Conservation (phyloP, 2,888 invertebrate species). For the Spodoptera picta region DNA sequence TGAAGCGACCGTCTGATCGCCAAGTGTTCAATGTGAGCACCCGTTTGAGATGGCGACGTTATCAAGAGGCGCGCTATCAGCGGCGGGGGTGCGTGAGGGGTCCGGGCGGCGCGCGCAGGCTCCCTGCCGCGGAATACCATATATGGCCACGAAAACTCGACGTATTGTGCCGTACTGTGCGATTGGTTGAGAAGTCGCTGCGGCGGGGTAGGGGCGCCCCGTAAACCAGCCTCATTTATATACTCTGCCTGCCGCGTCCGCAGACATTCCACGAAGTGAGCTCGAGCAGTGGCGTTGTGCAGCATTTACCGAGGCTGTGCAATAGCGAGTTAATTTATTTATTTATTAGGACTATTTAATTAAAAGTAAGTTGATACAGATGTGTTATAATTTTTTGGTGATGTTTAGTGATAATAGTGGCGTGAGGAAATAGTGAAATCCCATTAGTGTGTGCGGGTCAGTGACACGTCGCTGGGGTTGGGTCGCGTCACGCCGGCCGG, state of each 20-base stretch:
- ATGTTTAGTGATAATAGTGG: slow-evolving; percentile 67
- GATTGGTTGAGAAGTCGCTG: slow-evolving; percentile 89
- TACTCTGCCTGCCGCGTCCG: slow-evolving; percentile 84
- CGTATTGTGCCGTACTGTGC: slow-evolving; percentile 88
- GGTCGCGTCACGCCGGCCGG: slow-evolving; percentile 68
- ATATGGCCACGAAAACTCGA: slow-evolving; percentile 83
- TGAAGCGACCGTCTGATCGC: slow-evolving; percentile 50
- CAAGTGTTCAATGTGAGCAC: slow-evolving; percentile 62
- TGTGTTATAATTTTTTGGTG: slow-evolving; percentile 68
- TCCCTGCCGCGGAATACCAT: slow-evolving; percentile 89
- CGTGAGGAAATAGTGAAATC: slow-evolving; percentile 71
- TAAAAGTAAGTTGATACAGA: slow-evolving; percentile 83
- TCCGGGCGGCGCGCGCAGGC: slow-evolving; percentile 80
- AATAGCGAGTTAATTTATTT: slow-evolving; percentile 87
- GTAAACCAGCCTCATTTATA: slow-evolving; percentile 88
- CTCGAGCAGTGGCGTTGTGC: slow-evolving; percentile 85
- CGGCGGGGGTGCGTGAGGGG: slow-evolving; percentile 65
- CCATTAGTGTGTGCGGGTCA: slow-evolving; percentile 80
- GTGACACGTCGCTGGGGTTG: slow-evolving; percentile 78
- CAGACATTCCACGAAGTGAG: slow-evolving; percentile 87
- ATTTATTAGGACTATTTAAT: slow-evolving; percentile 88
- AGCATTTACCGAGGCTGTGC: slow-evolving; percentile 86
- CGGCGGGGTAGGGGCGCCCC: slow-evolving; percentile 87
- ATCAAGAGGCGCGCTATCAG: slow-evolving; percentile 78
- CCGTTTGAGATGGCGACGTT: slow-evolving; percentile 71